A percentile compares a stretch with the other conserved stretches of the same genome.
These are phyloP conservation scores for Drosophila novamexicana DNA, from an alignment of 1,140 invertebrate genomes.

Conservation along the genomic window DNA sequence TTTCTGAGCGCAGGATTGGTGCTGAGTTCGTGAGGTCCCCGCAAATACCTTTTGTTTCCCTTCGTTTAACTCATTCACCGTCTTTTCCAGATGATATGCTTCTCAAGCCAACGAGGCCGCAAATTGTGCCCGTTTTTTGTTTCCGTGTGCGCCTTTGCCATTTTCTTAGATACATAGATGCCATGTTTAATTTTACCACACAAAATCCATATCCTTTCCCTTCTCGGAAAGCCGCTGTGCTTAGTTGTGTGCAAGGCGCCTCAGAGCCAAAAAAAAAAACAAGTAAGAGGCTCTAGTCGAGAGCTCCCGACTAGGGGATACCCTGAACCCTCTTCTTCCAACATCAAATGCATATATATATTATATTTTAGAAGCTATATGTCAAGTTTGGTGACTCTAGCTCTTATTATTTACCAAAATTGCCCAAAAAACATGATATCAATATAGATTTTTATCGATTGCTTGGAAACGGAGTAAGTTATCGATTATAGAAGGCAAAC, in stretches of 20 bases:
- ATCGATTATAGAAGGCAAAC: too few relatives aligned
- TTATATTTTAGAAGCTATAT: too few relatives aligned
- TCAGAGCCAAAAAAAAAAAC: conserved; percentile 48
- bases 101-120: conserved; percentile 56
- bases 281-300: too few relatives aligned
- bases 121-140: conserved; percentile 78
- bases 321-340: too few relatives aligned
- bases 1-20: conserved; percentile 36
- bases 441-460: too few relatives aligned
- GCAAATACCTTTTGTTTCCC: conserved; percentile 36
- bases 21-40: background rate
- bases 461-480: too few relatives aligned
- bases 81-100: conserved; percentile 33
- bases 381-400: too few relatives aligned
- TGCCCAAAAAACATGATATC: too few relatives aligned
- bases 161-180: conserved; percentile 6
- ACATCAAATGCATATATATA: too few relatives aligned
- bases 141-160: conserved; percentile 9
- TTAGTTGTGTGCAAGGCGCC: conserved; percentile 20
- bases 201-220: conserved; percentile 62
- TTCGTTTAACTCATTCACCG: conserved; percentile 43
- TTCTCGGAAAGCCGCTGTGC: conserved; percentile 49
- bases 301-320: too few relatives aligned
- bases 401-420: too few relatives aligned
- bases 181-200: conserved; percentile 69